Evolutionary conservation across 2,888 invertebrate genomes (phyloP).

Genomic region (Andrena fulva): DNA sequence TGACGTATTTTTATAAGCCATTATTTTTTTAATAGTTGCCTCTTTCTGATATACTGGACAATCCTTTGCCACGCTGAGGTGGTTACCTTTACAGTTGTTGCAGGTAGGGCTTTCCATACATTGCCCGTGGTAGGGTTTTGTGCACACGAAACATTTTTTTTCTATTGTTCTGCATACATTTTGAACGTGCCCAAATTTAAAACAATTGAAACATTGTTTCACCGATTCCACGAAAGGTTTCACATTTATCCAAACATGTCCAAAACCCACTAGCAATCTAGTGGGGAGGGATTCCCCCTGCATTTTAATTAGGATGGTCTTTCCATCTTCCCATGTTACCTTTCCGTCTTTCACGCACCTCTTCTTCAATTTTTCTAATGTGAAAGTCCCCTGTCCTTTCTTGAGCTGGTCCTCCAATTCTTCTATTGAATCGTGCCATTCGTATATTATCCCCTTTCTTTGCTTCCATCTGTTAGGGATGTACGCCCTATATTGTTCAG

Average conservation of each 20-base stretch:
- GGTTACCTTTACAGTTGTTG: slow-evolving; percentile 8
- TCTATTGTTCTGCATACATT: neutral
- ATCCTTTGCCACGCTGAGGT: neutral
- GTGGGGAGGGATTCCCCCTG: slow-evolving; percentile 21
- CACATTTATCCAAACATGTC: slow-evolving; percentile 24
- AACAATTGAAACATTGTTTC: slow-evolving; percentile 21
- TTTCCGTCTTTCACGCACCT: neutral
- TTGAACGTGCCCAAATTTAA: slow-evolving; percentile 3
- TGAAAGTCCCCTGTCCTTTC: neutral
- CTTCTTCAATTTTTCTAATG: slow-evolving; percentile 6
- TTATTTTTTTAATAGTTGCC: slow-evolving; percentile 1
- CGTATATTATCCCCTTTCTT: slow-evolving; percentile 8
- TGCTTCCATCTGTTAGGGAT: neutral
- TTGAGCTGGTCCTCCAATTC: slow-evolving; percentile 5
- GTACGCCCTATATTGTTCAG: neutral
- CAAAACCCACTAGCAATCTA: slow-evolving; percentile 10
- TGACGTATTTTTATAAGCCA: slow-evolving; percentile 7
- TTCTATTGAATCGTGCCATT: slow-evolving; percentile 6
- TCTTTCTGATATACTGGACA: neutral
- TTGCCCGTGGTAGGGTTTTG: neutral
- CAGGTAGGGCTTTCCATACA: neutral
- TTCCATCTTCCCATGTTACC: neutral
- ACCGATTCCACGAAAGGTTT: slow-evolving; percentile 15
- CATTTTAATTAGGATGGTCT: neutral
- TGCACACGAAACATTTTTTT: neutral